phyloP scores from a whole-genome alignment of 2,888 invertebrate species.

The Sarcophaga rosellei region DNA sequence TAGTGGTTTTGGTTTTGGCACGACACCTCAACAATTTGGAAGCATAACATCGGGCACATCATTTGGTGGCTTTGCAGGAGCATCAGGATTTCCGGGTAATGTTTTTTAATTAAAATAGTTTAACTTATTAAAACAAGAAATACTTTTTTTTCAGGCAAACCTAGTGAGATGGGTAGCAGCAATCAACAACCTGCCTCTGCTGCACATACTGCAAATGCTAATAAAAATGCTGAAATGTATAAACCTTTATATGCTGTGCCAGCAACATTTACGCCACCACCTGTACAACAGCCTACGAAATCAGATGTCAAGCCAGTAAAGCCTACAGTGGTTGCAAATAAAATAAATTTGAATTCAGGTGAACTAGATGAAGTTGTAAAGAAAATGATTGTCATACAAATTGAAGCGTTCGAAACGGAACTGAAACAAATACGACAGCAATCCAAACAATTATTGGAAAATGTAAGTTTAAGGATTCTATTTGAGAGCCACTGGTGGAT shows the following conservation, averaged over 20 bases:
- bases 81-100: conserved; percentile 36
- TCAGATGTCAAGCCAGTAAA: conserved; percentile 24
- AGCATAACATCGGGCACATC: conserved; percentile 49
- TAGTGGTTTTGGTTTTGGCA: conserved; percentile 65
- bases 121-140: no score
- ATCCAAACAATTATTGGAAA: conserved; percentile 81
- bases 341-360: conserved; percentile 63
- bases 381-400: conserved; percentile 85
- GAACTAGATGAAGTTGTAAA: conserved; percentile 81
- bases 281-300: conserved; percentile 48
- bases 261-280: conserved; percentile 74
- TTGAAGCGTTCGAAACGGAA: conserved; percentile 86
- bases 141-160: conserved; percentile 36
- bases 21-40: conserved; percentile 58
- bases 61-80: conserved; percentile 25
- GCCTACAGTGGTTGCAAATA: conserved; percentile 44
- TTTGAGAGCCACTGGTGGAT: neutral
- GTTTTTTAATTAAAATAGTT: neutral
- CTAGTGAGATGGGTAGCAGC: conserved; percentile 22
- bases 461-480: conserved; percentile 68
- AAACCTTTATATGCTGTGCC: conserved; percentile 78
- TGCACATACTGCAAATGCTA: neutral
- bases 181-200: conserved; percentile 5
- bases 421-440: conserved; percentile 84
- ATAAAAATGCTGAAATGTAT: conserved; percentile 50